Base-by-base conservation (phyloP, 2,888 invertebrate genomes). In the Terebella lapidaria region DNA sequence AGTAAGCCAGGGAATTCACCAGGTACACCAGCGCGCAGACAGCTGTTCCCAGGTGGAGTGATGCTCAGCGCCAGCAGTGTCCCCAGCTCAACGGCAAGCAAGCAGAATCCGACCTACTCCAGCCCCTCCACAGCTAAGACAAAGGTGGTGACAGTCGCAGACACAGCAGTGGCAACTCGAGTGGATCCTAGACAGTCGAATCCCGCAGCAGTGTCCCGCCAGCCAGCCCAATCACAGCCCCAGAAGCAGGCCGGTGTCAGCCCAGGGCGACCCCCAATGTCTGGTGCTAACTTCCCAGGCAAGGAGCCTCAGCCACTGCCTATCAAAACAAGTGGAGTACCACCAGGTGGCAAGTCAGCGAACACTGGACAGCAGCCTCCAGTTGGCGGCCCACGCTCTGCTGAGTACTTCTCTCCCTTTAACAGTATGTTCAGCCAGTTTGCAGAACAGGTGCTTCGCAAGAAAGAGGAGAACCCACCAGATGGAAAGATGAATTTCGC, bases 321-420 rank as follows among this genome's bases (percentile, higher is more conserved):
- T 3, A 75, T 75, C 42, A 68, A 74, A 26, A 57, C 65, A 4
- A 52, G 58, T 26, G 54, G 18, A 24, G 35, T 58, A 25, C 22
- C 46, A 27, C 35, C n/a, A n/a, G 26, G 53, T 55, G 22, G 24
- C 26, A 55, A 1, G 55, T 54, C 25, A 42, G 54, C 20, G 35
- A 25, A 20, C 26, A 27, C 5, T 45, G 22, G 24, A 25, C 56
- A 27, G 47, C 53, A 25, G 22, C 45, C 30, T 46, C 35, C 35
- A 18, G 35, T 10, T 35, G 35, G 35, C 35, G 35, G 35, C 10
- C 10, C 35, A 10, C 10, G 35, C 35, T 15, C 18, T 10, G 49
- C 18, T 5, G 49, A 49, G 24, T 49, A 92, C 74, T 94, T 93
- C 82, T 91, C 92, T 0, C 85, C 94, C 66, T 94, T 94, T 81